Percentiles rank a stretch among this genome's conserved stretches.
Evolutionary conservation across 2,797 vertebrate species (phyloP).

Genomic region (Paguma larvata): DNA sequence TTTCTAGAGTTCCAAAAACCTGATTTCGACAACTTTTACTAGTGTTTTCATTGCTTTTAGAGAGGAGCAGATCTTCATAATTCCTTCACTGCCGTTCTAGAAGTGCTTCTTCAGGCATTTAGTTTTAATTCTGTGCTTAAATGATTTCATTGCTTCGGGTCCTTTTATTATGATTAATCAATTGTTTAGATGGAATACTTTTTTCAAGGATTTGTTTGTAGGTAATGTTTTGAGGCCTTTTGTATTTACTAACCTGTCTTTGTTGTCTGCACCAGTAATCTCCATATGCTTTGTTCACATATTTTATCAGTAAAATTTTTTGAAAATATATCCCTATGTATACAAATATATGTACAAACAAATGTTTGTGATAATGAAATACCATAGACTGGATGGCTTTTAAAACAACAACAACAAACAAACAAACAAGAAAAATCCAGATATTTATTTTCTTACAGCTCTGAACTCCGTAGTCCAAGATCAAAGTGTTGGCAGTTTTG

Average conservation of each 20-base stretch:
- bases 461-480: neutral
- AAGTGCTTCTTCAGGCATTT: neutral
- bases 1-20: neutral
- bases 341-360: neutral
- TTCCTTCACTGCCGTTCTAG: neutral
- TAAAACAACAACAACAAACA: too few species aligned
- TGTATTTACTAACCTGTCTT: neutral
- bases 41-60: neutral
- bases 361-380: neutral
- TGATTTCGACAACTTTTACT: neutral
- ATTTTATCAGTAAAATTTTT: neutral
- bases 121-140: neutral
- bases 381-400: neutral
- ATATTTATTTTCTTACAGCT: neutral
- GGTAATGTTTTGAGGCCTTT: slow-evolving; percentile 15
- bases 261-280: neutral
- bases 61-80: neutral
- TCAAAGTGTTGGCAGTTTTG: neutral
- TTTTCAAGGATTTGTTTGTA: neutral
- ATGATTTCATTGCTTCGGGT: neutral
- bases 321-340: neutral
- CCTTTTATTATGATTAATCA: neutral
- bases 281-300: neutral
- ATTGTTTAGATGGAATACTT: neutral
- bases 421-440: neutral